Evolutionary conservation across 2,888 invertebrate genomes (phyloP).

Genomic region (Pristionchus japonicus): DNA sequence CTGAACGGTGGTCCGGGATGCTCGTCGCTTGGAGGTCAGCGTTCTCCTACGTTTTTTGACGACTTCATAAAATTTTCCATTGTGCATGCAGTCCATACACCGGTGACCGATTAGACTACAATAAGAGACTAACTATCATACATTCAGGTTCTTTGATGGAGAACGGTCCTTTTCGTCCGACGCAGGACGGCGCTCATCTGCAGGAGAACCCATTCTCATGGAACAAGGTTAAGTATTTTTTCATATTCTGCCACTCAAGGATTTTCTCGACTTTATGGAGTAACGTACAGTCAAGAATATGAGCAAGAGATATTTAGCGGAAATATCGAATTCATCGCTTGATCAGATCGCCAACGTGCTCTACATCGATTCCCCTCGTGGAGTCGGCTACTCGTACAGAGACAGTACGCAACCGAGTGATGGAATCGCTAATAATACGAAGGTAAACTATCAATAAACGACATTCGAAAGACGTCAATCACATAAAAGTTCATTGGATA

Average conservation of each 20-base stretch:
- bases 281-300: neutral
- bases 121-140: neutral
- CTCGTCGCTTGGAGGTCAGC: slow-evolving; percentile 74
- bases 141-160: slow-evolving; percentile 75
- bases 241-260: neutral
- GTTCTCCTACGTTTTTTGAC: neutral
- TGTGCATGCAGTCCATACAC: neutral
- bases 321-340: neutral
- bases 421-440: neutral
- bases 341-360: slow-evolving; percentile 76
- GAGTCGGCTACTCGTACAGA: slow-evolving; percentile 78
- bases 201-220: slow-evolving; percentile 73
- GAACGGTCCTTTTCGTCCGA: slow-evolving; percentile 76
- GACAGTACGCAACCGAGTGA: slow-evolving; percentile 58
- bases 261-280: neutral
- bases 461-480: neutral
- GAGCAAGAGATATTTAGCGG: too few species aligned
- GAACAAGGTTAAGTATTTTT: slow-evolving; percentile 68
- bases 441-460: neutral
- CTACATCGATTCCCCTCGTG: slow-evolving; percentile 78
- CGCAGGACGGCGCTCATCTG: slow-evolving; percentile 70
- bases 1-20: slow-evolving; percentile 78
- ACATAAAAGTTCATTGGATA: neutral
- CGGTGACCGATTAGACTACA: too few species aligned
- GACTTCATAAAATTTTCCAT: neutral